These are phyloP conservation scores for Betta splendens DNA, from an alignment of 2,797 vertebrate genomes.

Conservation along the genomic window DNA sequence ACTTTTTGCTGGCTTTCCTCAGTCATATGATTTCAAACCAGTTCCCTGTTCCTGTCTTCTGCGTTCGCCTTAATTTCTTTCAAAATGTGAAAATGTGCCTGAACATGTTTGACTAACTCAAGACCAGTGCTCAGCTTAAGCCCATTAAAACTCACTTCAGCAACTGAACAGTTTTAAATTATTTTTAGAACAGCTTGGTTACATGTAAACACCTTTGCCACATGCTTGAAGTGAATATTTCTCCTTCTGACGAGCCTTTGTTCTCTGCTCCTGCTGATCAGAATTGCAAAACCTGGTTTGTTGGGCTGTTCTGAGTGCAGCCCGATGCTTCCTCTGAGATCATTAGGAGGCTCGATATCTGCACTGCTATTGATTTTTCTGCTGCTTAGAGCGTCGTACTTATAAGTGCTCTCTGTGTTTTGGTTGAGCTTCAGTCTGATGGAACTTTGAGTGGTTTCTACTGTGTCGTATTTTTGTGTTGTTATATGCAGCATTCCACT, in stretches of 20 bases:
- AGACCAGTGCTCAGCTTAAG: rapidly evolving
- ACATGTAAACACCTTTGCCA: neutral
- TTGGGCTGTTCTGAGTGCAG: neutral
- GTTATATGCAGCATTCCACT: no score
- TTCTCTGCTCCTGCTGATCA: neutral
- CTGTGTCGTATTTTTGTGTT: no score
- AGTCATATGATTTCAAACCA: constrained; percentile 35
- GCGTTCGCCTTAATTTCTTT: neutral
- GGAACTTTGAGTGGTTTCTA: no score
- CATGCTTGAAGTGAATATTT: neutral
- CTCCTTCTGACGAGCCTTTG: neutral
- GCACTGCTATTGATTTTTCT: constrained; percentile 32
- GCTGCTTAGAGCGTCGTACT: neutral
- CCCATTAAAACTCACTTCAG: neutral
- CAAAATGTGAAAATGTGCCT: neutral
- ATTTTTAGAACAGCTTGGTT: neutral
- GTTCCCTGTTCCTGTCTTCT: neutral
- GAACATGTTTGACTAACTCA: neutral
- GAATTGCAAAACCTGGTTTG: neutral
- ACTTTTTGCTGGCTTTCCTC: neutral
- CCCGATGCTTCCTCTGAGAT: neutral
- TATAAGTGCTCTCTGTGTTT: neutral
- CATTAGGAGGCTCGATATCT: constrained; percentile 15
- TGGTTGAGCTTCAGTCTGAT: constrained; percentile 23
- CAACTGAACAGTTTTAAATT: neutral